phyloP scores from a whole-genome alignment of 2,797 vertebrate genomes.

The Scyliorhinus canicula region DNA sequence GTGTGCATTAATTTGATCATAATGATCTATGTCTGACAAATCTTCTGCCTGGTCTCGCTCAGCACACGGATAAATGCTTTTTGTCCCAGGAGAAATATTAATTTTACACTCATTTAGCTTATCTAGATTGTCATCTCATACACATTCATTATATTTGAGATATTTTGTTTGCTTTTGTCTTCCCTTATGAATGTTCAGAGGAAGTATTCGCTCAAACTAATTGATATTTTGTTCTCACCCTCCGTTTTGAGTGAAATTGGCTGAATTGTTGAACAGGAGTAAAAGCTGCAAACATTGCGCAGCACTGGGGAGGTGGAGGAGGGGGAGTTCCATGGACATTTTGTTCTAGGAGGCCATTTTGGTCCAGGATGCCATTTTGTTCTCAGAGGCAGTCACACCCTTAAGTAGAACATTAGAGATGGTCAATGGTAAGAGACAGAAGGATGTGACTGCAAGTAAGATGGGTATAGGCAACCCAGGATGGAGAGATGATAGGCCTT shows the following conservation, averaged over 20 bases:
- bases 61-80: neutral
- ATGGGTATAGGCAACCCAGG: too few relatives aligned
- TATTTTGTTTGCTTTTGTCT: neutral
- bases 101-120: neutral
- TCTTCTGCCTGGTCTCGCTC: neutral
- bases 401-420: too few relatives aligned
- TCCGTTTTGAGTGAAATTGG: neutral
- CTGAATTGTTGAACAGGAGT: neutral
- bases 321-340: too few relatives aligned
- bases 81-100: neutral
- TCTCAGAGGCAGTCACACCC: too few relatives aligned
- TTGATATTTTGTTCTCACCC: neutral
- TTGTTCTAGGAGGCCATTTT: too few relatives aligned
- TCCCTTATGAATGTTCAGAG: neutral
- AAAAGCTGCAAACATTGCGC: too few relatives aligned
- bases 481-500: too few relatives aligned
- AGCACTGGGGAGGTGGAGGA: too few relatives aligned
- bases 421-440: too few relatives aligned
- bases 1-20: neutral
- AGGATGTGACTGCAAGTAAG: too few relatives aligned
- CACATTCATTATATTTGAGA: neutral
- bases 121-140: neutral
- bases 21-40: neutral
- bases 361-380: too few relatives aligned
- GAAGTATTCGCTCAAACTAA: neutral